Evolutionary conservation across 2,113 vertebrate species (phyloP).

Genomic region (Phoxinus phoxinus): DNA sequence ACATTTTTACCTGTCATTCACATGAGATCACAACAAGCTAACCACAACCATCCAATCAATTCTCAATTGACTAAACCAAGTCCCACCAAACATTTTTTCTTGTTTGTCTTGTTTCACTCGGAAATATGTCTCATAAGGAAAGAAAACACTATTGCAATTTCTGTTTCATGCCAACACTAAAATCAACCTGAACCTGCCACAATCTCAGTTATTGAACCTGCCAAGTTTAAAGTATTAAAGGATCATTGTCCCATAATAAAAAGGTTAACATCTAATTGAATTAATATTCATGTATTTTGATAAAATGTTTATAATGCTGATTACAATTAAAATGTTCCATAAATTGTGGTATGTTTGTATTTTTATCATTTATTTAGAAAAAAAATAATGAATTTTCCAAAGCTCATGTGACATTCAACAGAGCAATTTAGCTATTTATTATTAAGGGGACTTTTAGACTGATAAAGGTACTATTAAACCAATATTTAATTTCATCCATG

Average conservation of each 20-base stretch:
- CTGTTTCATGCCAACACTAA: neutral
- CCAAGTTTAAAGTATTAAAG: neutral
- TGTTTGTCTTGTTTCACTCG: no score
- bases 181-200: neutral
- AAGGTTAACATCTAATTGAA: neutral
- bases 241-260: neutral
- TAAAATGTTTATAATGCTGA: neutral
- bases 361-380: neutral
- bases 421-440: neutral
- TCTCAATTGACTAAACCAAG: no score
- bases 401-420: neutral
- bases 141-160: no score
- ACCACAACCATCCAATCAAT: no score
- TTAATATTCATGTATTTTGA: neutral
- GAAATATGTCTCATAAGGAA: no score
- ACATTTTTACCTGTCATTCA: no score
- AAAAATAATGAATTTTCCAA: neutral
- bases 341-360: neutral
- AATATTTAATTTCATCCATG: neutral
- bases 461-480: neutral
- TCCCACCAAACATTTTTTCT: no score
- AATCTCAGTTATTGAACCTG: neutral
- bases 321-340: neutral
- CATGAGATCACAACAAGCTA: no score
- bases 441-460: neutral